phyloP scores from a whole-genome alignment of 2,797 vertebrate species.

The Phrynocephalus forsythii region DNA sequence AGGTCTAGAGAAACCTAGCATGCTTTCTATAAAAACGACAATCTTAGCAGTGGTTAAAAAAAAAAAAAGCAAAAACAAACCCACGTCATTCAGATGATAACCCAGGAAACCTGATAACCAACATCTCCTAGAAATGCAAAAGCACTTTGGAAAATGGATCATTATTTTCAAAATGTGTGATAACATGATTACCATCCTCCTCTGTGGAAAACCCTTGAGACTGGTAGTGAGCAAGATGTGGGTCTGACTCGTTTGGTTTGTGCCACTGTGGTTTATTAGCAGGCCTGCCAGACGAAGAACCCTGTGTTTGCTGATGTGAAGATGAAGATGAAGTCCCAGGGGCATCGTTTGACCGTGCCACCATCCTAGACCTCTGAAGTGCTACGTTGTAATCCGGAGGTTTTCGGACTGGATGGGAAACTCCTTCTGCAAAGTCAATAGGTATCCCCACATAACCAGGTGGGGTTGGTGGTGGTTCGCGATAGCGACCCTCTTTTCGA shows the following conservation, averaged over 20 bases:
- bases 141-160: constrained; percentile 45
- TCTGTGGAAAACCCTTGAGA: constrained; percentile 87
- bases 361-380: constrained; percentile 95
- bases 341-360: constrained; percentile 89
- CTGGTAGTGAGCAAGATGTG: constrained; percentile 82
- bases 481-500: constrained; percentile 93
- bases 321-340: constrained; percentile 66
- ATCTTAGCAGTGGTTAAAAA: not conserved
- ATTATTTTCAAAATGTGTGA: constrained; percentile 26
- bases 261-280: constrained; percentile 83
- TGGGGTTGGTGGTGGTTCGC: constrained; percentile 95
- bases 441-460: constrained; percentile 96
- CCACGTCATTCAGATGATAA: not conserved
- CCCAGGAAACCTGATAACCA: not conserved
- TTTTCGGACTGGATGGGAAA: constrained; percentile 85
- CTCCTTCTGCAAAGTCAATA: constrained; percentile 90
- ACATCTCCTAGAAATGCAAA: not conserved
- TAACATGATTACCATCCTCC: constrained; percentile 82
- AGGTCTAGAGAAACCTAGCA: not conserved
- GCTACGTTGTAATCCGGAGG: constrained; percentile 97
- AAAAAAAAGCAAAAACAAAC: not conserved
- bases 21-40: not conserved
- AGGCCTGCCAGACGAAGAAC: constrained; percentile 73
- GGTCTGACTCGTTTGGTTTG: constrained; percentile 81
- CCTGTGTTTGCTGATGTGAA: constrained; percentile 73